Percentiles rank a stretch among this genome's conserved stretches.
Conservation (phyloP, 2,888 invertebrate genomes). For the Tetrapedia diversipes region DNA sequence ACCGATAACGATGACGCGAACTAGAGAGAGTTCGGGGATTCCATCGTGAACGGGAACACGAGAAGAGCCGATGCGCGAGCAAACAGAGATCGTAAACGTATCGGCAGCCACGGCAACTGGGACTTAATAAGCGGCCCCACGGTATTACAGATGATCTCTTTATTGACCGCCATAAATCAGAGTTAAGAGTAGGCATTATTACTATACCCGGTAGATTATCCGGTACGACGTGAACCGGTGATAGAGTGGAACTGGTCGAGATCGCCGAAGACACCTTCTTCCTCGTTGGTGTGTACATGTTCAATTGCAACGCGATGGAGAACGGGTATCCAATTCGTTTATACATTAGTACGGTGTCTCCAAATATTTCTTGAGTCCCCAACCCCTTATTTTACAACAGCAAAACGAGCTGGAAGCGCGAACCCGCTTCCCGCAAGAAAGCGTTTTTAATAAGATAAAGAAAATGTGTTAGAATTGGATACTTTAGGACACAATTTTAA, state of each 20-base stretch:
- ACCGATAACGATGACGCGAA: slow-evolving; percentile 24
- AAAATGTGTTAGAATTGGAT: too few relatives aligned
- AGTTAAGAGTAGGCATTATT: slow-evolving; percentile 62
- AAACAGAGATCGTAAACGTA: slow-evolving; percentile 60
- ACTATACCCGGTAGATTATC: slow-evolving; percentile 53
- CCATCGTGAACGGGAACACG: background rate
- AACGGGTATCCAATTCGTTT: too few relatives aligned
- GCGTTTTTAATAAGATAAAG: too few relatives aligned
- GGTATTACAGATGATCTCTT: slow-evolving; percentile 65
- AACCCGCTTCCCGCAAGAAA: too few relatives aligned
- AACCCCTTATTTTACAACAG: too few relatives aligned
- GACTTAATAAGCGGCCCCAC: slow-evolving; percentile 60
- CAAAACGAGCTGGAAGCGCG: too few relatives aligned
- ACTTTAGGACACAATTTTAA: too few relatives aligned
- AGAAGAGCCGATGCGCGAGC: slow-evolving; percentile 41
- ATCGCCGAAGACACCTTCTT: slow-evolving; percentile 43
- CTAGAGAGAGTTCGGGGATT: slow-evolving; percentile 38
- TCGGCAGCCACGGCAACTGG: slow-evolving; percentile 49
- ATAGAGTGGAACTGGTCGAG: slow-evolving; percentile 37
- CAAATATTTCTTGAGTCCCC: too few relatives aligned
- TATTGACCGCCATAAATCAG: slow-evolving; percentile 66
- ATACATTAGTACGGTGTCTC: too few relatives aligned
- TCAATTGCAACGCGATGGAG: too few relatives aligned
- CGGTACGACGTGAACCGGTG: slow-evolving; percentile 50
- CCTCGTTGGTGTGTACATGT: background rate